Conservation (phyloP, 2,113 vertebrate genomes). For the Rhabdornis inornatus region DNA sequence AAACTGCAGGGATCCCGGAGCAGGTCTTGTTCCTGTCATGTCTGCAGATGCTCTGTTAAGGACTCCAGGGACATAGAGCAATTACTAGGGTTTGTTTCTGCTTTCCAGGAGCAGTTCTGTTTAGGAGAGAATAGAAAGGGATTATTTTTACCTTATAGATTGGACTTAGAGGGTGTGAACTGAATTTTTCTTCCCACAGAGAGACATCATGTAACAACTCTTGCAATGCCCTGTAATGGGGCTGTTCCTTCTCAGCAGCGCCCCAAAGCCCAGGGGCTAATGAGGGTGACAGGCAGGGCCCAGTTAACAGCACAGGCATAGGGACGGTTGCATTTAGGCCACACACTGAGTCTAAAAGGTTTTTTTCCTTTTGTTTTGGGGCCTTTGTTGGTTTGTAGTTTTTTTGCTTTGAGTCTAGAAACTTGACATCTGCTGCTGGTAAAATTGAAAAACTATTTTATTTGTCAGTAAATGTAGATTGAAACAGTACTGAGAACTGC, state of each 20-base stretch:
- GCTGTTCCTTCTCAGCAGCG: neutral
- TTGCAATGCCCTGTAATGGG: neutral
- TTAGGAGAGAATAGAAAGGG: slow-evolving; percentile 69
- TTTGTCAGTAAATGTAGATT: neutral
- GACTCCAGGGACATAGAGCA: slow-evolving; percentile 65
- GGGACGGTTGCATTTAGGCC: neutral
- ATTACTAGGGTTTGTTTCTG: slow-evolving; percentile 68
- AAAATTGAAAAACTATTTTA: slow-evolving; percentile 4
- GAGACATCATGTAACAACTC: neutral
- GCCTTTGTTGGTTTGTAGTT: neutral
- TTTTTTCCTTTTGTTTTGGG: neutral
- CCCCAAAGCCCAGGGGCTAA: neutral
- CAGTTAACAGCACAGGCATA: neutral
- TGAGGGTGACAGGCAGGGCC: neutral
- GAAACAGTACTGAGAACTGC: neutral
- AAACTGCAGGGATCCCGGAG: slow-evolving; percentile 43
- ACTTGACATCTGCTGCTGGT: slow-evolving; percentile 35
- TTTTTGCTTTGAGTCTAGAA: neutral
- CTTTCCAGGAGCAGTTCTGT: slow-evolving; percentile 71
- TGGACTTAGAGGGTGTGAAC: slow-evolving; percentile 17
- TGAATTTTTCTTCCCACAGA: neutral
- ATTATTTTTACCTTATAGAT: slow-evolving; percentile 60
- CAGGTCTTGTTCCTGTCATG: slow-evolving; percentile 60
- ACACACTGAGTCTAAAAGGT: neutral
- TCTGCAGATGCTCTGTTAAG: slow-evolving; percentile 65